Conservation (phyloP, 2,797 vertebrate genomes). For the Spondyliosoma cantharus region DNA sequence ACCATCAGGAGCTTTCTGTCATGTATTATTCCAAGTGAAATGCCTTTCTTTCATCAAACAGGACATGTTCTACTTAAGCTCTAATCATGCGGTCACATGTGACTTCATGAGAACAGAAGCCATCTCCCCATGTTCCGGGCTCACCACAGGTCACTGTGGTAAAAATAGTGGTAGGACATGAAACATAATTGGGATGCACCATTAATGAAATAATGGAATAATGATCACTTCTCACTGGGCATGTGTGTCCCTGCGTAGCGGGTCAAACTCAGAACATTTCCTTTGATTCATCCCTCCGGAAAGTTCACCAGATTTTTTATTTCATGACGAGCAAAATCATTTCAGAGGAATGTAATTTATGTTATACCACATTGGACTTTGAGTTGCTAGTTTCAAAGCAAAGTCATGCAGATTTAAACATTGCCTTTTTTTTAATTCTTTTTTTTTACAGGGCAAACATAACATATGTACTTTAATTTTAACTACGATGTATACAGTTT, state of each 20-base stretch:
- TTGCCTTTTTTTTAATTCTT: not conserved
- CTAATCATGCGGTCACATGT: conserved; percentile 49
- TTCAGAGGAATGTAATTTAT: not conserved
- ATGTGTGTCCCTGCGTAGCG: not conserved
- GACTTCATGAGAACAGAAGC: conserved; percentile 34
- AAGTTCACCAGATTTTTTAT: not conserved
- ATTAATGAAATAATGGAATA: conserved; percentile 52
- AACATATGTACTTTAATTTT: not conserved
- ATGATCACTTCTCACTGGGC: conserved; percentile 40
- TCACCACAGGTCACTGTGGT: conserved; percentile 67
- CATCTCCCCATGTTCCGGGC: conserved; percentile 46
- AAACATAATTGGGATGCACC: conserved; percentile 38
- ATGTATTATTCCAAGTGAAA: conserved; percentile 75
- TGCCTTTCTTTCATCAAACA: conserved; percentile 60
- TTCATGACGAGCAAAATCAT: conserved; percentile 13
- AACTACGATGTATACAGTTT: too few species aligned
- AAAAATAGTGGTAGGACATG: conserved; percentile 61
- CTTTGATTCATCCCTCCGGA: conserved; percentile 51
- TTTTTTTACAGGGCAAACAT: not conserved
- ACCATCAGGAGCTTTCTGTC: conserved; percentile 40
- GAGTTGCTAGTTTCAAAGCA: not conserved
- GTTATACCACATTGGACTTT: not conserved
- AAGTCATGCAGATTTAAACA: not conserved
- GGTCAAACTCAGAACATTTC: conserved; percentile 38
- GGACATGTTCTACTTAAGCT: conserved; percentile 48